These are phyloP conservation scores for Cryptocephalus moraei DNA, from an alignment of 2,888 invertebrate species.

Conservation along the genomic window DNA sequence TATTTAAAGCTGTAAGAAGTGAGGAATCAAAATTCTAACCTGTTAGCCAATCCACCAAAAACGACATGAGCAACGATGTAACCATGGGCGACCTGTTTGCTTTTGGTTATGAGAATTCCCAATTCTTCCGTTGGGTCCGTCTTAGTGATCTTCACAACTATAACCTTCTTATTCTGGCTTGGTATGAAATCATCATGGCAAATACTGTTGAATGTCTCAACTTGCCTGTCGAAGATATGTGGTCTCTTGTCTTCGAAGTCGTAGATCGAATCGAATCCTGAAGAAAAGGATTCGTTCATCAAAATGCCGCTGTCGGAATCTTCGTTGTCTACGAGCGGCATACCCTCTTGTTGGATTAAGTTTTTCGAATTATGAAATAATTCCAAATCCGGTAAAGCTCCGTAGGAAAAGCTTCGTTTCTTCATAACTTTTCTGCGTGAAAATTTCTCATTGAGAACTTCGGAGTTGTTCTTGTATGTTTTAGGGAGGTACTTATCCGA, in stretches of 20 bases:
- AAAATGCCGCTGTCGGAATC: constrained; percentile 69
- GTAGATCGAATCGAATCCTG: constrained; percentile 31
- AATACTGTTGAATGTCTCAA: not conserved
- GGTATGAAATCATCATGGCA: constrained; percentile 3
- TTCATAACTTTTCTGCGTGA: constrained; percentile 36
- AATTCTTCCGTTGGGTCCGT: constrained; percentile 51
- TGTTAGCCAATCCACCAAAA: constrained; percentile 58
- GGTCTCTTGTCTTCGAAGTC: constrained; percentile 45
- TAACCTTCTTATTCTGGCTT: constrained; percentile 17
- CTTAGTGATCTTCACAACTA: constrained; percentile 41
- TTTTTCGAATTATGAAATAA: constrained; percentile 52
- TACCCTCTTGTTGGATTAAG: constrained; percentile 39
- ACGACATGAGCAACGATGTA: constrained; percentile 64
- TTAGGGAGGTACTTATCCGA: constrained; percentile 63
- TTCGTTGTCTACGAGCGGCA: constrained; percentile 50
- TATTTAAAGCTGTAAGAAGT: no score
- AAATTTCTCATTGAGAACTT: constrained; percentile 16
- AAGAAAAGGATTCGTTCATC: constrained; percentile 57
- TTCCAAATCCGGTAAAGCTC: constrained; percentile 61
- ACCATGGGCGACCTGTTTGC: constrained; percentile 50
- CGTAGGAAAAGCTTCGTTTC: constrained; percentile 64
- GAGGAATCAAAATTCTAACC: constrained; percentile 33
- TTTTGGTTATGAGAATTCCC: constrained; percentile 63
- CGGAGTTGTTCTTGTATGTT: constrained; percentile 46
- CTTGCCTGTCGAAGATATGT: constrained; percentile 23